Evolutionary conservation across 2,888 invertebrate genomes (phyloP), one percentile per base, ranked within the genome.

Genomic region (Apoderus coryli): DNA sequence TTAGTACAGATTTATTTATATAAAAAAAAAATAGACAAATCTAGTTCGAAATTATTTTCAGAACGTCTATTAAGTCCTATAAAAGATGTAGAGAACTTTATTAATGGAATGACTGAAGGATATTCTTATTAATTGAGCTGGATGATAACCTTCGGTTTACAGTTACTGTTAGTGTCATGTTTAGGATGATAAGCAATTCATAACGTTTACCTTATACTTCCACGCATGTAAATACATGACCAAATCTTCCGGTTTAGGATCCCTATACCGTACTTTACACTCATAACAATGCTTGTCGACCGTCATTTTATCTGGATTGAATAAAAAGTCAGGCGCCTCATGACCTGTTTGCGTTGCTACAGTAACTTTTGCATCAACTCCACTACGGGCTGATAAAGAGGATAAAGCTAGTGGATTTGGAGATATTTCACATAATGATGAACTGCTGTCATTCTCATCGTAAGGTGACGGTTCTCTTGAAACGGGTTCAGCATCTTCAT

Each of bases 201-300:
- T n/a, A n/a, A 10, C 32, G 36, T 54, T 54, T 54, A 81, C 81
- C 71, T 76, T 76, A 57, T 88, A 88, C 50, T 84, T 84, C 82
- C 85, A 85, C 15, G 93, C 93, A 60, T 95, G 95, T 25, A 95
- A 70, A 60, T 88, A 95, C 86, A 95, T 89, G 44, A 92, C 79
- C 36, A 95, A 70, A 58, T 93, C 89, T 43, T 81, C 73, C 0
- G 88, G 85, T 39, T 81, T 74, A 0, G 95, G 93, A 59, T 95
- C 93, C 41, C 84, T 67, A 63, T 86, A 92, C 36, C 82, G 70
- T 34, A 86, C 81, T 59, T 85, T 85, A 60, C 93, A 95, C 59
- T 90, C 88, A 56, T 84, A 81, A 62, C 93, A 95, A 54, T 88
- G 78, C 22, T 77, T 76, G 54, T 92, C 89, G 7, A 77, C 60